Base-by-base conservation (phyloP, 2,888 invertebrate species). In the Ditula angustiorana region DNA sequence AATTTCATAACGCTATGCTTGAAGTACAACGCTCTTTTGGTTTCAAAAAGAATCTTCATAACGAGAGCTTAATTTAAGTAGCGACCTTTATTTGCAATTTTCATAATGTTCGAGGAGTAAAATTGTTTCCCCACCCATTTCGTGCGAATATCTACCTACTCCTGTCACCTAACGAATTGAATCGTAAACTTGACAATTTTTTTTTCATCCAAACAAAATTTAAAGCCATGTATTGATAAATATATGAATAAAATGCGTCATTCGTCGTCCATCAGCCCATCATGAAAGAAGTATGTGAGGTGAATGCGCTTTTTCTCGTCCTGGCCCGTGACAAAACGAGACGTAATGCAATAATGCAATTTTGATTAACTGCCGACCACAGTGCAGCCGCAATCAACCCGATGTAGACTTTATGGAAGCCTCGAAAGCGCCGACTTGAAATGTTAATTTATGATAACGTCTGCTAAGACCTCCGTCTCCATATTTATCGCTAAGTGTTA, bases 341-440 rank as follows among this genome's bases (percentile, higher is more conserved):
- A 77, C 78, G 81, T 71, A 63, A 63, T 74, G 69, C 65, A 67
- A 74, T 89, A 90, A 92, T 91, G 87, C 85, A 89, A 86, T 89
- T 91, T 88, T 89, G 90, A 92, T 92, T 86, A 87, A 86, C 85
- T 83, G 71, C 78, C 72, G 72, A 75, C 76, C 75, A 79, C 71
- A 75, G 78, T 74, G 69, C 70, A 67, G 76, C 74, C 73, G 73
- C 77, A 80, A 82, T 83, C 81, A 80, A 77, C 76, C 71, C 72
- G 79, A 87, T 86, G 80, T 81, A 88, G 83, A 87, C 85, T 87
- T 89, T 88, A 87, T 78, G 81, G 79, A 77, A 73, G 24, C 30
- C 37, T 44, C 26, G 41, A 50, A n/a, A 58, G 33, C 50, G 30
- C 24, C n/a, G n/a, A n/a, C 50, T 47, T 57, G 30, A 30, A 57